Percentiles rank a stretch among this genome's conserved stretches.
Evolutionary conservation across 2,797 vertebrate species (phyloP).

Genomic region (Orestias chungarensis): DNA sequence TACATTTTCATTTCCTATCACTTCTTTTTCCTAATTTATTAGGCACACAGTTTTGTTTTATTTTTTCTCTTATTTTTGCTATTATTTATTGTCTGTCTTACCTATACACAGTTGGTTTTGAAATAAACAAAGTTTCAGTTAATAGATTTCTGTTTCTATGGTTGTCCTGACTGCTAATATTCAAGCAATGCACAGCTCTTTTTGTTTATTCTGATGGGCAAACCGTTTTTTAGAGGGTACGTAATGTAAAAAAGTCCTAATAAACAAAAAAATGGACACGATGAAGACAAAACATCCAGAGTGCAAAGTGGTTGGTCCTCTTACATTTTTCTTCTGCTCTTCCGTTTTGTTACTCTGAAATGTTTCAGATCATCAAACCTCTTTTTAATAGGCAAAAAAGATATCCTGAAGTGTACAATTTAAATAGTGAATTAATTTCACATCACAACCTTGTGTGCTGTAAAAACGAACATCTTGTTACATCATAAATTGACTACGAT

Average conservation of each 20-base stretch:
- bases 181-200: background rate
- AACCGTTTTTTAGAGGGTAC: background rate
- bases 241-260: background rate
- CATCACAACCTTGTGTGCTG: background rate
- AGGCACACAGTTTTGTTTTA: constrained; percentile 48
- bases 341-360: background rate
- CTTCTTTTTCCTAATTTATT: constrained; percentile 60
- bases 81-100: constrained; percentile 81
- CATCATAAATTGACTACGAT: background rate
- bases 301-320: too few species aligned
- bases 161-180: background rate
- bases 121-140: constrained; percentile 78
- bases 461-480: background rate
- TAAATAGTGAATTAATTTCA: background rate
- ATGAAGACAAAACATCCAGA: background rate
- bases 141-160: constrained; percentile 4
- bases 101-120: constrained; percentile 79
- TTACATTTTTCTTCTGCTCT: too few species aligned
- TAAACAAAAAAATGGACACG: background rate
- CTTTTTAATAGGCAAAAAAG: background rate
- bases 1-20: constrained; percentile 39
- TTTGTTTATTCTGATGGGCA: background rate
- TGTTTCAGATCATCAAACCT: background rate
- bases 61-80: constrained; percentile 29
- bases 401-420: background rate